Evolutionary conservation across 2,797 vertebrate species (phyloP).

Genomic region (Microhierax caerulescens): DNA sequence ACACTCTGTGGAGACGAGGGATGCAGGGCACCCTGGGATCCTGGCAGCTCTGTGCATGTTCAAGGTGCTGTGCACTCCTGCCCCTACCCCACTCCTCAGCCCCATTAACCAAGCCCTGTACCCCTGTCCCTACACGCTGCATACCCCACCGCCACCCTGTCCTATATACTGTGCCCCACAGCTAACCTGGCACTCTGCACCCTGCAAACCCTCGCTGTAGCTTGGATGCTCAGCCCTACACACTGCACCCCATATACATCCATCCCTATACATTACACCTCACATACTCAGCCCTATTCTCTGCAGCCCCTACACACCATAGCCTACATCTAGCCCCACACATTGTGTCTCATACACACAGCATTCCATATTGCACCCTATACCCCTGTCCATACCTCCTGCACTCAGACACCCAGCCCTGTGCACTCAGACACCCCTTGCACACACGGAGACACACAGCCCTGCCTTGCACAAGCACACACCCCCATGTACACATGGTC

Average conservation of each 20-base stretch:
- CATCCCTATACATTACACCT: background rate
- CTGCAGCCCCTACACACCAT: background rate
- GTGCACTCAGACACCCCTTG: background rate
- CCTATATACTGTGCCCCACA: background rate
- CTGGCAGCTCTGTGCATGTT: rapidly evolving
- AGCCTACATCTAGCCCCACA: background rate
- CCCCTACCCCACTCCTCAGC: background rate
- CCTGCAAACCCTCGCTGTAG: background rate
- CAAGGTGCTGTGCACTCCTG: rapidly evolving
- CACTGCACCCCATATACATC: background rate
- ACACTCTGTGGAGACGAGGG: background rate
- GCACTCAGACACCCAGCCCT: background rate
- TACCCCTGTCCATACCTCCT: background rate
- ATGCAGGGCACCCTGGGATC: rapidly evolving
- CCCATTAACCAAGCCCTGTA: background rate
- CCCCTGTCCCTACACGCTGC: background rate
- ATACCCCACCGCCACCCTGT: background rate
- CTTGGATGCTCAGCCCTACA: background rate
- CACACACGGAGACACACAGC: background rate
- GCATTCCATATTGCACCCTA: background rate
- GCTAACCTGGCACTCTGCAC: background rate
- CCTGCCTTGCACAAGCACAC: background rate
- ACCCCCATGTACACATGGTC: no score
- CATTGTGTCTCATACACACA: rapidly evolving
- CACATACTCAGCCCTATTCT: background rate